Percentiles rank a stretch among this genome's conserved stretches.
These are phyloP conservation scores for Aphidius colemani DNA, from an alignment of 2,888 invertebrate genomes.

Conservation along the genomic window DNA sequence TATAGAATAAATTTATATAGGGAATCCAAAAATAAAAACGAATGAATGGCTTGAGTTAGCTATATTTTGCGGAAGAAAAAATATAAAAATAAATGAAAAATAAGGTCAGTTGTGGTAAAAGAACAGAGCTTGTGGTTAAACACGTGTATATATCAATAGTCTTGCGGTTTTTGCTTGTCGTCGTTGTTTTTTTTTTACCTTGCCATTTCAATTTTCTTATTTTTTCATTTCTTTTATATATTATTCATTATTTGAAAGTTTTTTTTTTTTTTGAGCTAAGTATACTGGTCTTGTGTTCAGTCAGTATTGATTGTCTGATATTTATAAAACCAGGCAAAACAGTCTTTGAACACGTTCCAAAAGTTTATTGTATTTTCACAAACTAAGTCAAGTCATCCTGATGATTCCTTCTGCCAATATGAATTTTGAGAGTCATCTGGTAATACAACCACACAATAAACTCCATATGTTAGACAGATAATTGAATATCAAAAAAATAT, in stretches of 20 bases:
- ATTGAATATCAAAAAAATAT: too few relatives aligned
- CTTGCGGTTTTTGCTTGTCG: slow-evolving; percentile 26
- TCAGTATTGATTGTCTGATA: slow-evolving; percentile 9
- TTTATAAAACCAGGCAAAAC: slow-evolving; percentile 2
- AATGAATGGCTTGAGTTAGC: too few relatives aligned
- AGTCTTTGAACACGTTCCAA: slow-evolving; percentile 10
- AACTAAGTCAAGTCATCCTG: slow-evolving; percentile 3
- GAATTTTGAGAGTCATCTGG: slow-evolving; percentile 12
- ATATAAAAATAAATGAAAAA: slow-evolving; percentile 20
- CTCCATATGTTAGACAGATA: slow-evolving; percentile 1
- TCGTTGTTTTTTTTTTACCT: slow-evolving; percentile 13
- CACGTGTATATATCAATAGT: slow-evolving; percentile 31
- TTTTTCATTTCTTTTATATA: slow-evolving; percentile 13
- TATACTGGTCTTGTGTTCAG: too few relatives aligned
- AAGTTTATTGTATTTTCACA: slow-evolving; percentile 3
- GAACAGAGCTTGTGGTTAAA: slow-evolving; percentile 32
- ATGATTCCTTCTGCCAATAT: slow-evolving; percentile 14
- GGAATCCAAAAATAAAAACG: too few relatives aligned
- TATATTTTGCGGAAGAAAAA: slow-evolving; percentile 1
- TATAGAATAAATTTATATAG: too few relatives aligned
- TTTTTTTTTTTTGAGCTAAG: slow-evolving; percentile 25
- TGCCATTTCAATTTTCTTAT: slow-evolving; percentile 6
- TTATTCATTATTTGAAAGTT: slow-evolving; percentile 23
- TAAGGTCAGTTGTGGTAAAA: slow-evolving; percentile 28
- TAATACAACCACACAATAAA: slow-evolving; percentile 2